phyloP scores from a whole-genome alignment of 2,888 invertebrate species.

The Urechis unicinctus region DNA sequence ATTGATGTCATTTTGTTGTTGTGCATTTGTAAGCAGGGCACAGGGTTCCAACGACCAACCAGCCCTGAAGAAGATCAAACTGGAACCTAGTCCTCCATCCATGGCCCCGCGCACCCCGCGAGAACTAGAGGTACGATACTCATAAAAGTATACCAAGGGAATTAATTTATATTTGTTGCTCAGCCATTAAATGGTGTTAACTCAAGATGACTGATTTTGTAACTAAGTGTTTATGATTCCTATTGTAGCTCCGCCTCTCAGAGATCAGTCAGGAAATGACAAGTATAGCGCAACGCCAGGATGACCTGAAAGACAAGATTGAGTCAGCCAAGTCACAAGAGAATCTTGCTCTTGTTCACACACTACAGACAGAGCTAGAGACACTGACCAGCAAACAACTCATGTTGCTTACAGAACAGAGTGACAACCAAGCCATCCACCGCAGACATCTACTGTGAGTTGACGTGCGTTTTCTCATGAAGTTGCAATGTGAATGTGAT shows the following conservation, averaged over 20 bases:
- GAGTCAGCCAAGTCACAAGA: slow-evolving; percentile 43
- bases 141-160: too few relatives aligned
- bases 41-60: background rate
- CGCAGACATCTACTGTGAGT: too few relatives aligned
- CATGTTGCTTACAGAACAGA: slow-evolving; percentile 52
- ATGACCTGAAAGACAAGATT: slow-evolving; percentile 49
- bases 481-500: too few relatives aligned
- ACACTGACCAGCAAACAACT: slow-evolving; percentile 49
- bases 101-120: too few relatives aligned
- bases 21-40: background rate
- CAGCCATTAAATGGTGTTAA: background rate
- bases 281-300: slow-evolving; percentile 47
- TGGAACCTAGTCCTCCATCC: background rate
- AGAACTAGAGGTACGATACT: too few relatives aligned
- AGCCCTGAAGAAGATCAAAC: background rate
- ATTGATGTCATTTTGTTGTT: too few relatives aligned
- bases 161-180: too few relatives aligned
- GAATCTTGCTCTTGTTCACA: slow-evolving; percentile 40
- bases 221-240: background rate
- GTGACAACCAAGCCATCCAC: slow-evolving; percentile 49
- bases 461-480: too few relatives aligned
- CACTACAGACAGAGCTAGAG: slow-evolving; percentile 49
- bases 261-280: slow-evolving; percentile 52
- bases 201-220: background rate
- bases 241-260: slow-evolving; percentile 51